Evolutionary conservation across 2,797 vertebrate species (phyloP), one percentile per base, ranked within the genome.

Genomic region (Clarias fuscus): DNA sequence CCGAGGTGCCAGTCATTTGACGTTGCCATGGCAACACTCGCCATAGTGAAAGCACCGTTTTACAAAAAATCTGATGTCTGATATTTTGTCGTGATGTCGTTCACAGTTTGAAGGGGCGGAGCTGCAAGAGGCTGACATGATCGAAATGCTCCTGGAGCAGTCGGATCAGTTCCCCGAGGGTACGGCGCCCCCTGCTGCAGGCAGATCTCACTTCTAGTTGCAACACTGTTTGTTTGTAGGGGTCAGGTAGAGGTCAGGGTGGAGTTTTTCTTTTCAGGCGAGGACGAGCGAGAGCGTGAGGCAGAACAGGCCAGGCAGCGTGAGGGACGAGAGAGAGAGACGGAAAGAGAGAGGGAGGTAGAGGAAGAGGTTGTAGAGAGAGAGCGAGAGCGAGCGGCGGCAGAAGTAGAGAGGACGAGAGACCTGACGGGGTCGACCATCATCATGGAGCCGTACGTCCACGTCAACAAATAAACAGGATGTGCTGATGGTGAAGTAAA

Each of bases 21-120:
- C 6, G 62, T 73, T 53, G 18, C 30, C 20, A 43, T 70, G n/a
- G 59, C 20, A 58, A 67, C 48, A 48, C 70, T 7, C 6, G 24
- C 22, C 64, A 15, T 40, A 10, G 37, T 58, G 13, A 14, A 48
- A 33, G 3, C 62, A 27, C 13, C 5, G 15, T 65, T 27, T 11
- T 24, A 13, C 8, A 30, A 72, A 22, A 6, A 0, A 14, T 22
- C 37, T 37, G 37, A 7, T 33, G 7, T 22, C 37, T 37, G 37
- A 7, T 33, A 0, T 6, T 82, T 71, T 40, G 53, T 10, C 18
- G 33, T 58, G 82, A 8, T 18, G 37, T 18, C 1, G 10, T 62
- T 33, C 11, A 73, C 73, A 96, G 95, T 95, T 95, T 89, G 93
- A 92, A 76, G 94, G 93, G 1, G 90, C 24, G 56, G 95, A 96